phyloP scores from a whole-genome alignment of 2,797 vertebrate species.

The Artibeus jamaicensis region DNA sequence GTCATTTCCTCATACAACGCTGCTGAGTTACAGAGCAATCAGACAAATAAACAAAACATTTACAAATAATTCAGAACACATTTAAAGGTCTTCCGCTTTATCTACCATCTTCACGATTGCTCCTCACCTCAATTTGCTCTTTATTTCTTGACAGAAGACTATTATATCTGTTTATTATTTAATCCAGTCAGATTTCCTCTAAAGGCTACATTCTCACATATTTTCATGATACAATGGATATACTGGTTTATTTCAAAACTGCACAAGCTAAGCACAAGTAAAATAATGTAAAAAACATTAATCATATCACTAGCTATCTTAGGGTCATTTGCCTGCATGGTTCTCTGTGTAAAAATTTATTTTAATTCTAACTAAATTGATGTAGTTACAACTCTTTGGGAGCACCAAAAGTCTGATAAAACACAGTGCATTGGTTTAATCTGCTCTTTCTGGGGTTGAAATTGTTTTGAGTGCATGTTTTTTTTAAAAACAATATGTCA shows the following conservation, averaged over 20 bases:
- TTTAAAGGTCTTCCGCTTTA: slow-evolving; percentile 55
- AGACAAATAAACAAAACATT: slow-evolving; percentile 61
- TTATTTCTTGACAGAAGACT: slow-evolving; percentile 77
- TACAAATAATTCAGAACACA: slow-evolving; percentile 61
- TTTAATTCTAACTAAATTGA: slow-evolving; percentile 24
- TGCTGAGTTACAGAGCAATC: slow-evolving; percentile 55
- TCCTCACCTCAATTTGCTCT: slow-evolving; percentile 75
- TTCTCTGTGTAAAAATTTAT: not conserved
- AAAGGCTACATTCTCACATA: slow-evolving; percentile 69
- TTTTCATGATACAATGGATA: slow-evolving; percentile 76
- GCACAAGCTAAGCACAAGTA: slow-evolving; percentile 68
- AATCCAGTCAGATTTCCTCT: slow-evolving; percentile 76
- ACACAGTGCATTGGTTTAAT: not conserved
- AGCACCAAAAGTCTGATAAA: not conserved
- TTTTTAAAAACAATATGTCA: not conserved
- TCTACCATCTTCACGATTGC: slow-evolving; percentile 48
- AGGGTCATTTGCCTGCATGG: not conserved
- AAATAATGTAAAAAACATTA: slow-evolving; percentile 39
- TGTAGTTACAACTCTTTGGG: not conserved
- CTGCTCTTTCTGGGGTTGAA: not conserved
- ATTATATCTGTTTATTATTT: slow-evolving; percentile 78
- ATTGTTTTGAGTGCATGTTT: not conserved
- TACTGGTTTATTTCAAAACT: slow-evolving; percentile 81
- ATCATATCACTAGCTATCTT: not conserved
- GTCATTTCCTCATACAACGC: slow-evolving; percentile 76